Evolutionary conservation across 2,113 vertebrate species (phyloP).

Genomic region (Daboia siamensis): DNA sequence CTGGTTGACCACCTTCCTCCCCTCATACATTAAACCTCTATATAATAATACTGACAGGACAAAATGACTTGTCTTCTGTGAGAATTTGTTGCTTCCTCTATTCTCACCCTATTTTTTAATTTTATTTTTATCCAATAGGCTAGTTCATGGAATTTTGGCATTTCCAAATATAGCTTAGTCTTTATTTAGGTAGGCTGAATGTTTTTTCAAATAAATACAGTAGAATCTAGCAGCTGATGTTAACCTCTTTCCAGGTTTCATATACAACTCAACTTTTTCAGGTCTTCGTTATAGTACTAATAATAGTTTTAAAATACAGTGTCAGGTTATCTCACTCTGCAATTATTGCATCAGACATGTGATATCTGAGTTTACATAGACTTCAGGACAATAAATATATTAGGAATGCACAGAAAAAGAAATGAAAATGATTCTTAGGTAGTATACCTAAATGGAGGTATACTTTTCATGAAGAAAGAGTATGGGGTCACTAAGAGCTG

Average conservation of each 20-base stretch:
- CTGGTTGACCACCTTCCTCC: neutral
- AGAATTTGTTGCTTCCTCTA: neutral
- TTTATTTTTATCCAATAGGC: neutral
- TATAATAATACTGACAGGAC: neutral
- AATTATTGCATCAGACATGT: neutral
- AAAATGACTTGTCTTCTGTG: neutral
- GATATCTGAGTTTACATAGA: neutral
- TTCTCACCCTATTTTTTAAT: neutral
- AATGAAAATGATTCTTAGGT: neutral
- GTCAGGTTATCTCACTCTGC: neutral
- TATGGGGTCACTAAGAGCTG: neutral
- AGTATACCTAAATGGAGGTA: neutral
- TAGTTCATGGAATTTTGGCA: neutral
- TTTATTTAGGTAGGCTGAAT: neutral
- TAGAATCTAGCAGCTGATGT: neutral
- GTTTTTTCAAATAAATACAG: neutral
- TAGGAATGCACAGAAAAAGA: neutral
- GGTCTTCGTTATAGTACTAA: neutral
- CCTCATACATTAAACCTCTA: neutral
- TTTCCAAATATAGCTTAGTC: slow-evolving; percentile 1
- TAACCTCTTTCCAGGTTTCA: neutral
- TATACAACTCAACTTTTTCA: neutral
- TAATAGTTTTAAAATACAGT: neutral
- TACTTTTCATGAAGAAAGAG: neutral
- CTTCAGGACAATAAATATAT: neutral